Evolutionary conservation across 2,113 vertebrate species (phyloP).

Genomic region (Pantherophis guttatus): DNA sequence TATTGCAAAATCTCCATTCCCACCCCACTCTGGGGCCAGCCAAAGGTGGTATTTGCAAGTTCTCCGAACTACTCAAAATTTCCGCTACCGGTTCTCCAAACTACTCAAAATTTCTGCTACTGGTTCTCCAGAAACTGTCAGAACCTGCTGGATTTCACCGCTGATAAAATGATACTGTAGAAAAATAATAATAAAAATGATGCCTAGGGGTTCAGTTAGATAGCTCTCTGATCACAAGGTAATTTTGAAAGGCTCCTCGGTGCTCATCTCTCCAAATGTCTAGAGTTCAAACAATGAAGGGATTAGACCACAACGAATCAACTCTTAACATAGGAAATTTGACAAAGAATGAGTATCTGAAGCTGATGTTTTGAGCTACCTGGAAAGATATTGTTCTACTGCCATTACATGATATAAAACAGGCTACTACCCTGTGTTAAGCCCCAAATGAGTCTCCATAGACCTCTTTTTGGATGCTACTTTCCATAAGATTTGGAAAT

Average conservation of each 20-base stretch:
- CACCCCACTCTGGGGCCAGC: too few species aligned
- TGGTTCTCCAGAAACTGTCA: too few species aligned
- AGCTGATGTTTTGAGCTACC: background rate
- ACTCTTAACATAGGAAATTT: background rate
- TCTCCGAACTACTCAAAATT: too few species aligned
- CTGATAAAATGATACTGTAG: too few species aligned
- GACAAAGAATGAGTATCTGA: background rate
- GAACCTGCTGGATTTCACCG: too few species aligned
- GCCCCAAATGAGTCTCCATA: background rate
- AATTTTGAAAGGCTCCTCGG: background rate
- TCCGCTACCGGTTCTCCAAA: too few species aligned
- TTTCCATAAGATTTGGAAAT: slow-evolving; percentile 6
- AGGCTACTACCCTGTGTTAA: background rate
- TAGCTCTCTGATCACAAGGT: background rate
- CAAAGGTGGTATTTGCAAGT: too few species aligned
- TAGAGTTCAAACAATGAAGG: background rate
- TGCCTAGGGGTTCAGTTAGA: background rate
- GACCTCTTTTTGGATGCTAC: background rate
- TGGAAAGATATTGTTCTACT: background rate
- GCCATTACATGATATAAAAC: background rate
- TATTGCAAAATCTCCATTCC: too few species aligned
- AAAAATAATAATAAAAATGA: background rate
- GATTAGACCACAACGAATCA: background rate
- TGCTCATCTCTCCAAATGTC: background rate
- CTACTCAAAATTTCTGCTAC: too few species aligned